Base-by-base conservation (phyloP, 2,113 vertebrate species). In the Cephalophus harveyi region DNA sequence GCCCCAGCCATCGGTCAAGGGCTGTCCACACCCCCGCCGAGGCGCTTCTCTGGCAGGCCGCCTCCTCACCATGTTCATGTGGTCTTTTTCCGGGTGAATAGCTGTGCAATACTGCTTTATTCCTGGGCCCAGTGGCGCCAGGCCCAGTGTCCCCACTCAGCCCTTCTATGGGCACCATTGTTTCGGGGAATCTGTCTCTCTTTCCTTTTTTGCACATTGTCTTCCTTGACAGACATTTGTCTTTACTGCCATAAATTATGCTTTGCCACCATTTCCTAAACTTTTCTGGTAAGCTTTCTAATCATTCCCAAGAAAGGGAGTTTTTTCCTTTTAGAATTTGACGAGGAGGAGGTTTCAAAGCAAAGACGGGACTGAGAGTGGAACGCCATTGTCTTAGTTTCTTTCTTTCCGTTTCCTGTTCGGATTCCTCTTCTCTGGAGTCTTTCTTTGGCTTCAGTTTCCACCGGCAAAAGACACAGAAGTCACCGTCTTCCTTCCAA, bases 141-240 rank as follows among this genome's bases (percentile, higher is more conserved):
- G 60, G 60, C 60, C 64, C 19, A 1, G 59, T 0, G 28, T 15
- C 27, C 25, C 87, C 7, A 4, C 27, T 46, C 9, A 14, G 40
- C 27, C n/a, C 57, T 28, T 2, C 16, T 3, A 0, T 0, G 2
- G 27, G 0, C 0, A 2, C 28, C 43, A 2, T 33, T 50, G n/a
- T 81, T 28, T 76, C 1, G 1, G 25, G 50, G 23, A 9, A 0
- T n/a, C 36, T 14, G 5, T 92, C 23, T 76, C 3, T 40, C 28
- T 55, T 10, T 8, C 33, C n/a, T 48, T 28, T 40, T 27, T 8
- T 23, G 17, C 2, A 10, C 12, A 25, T 59, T 91, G 87, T 95
- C 46, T 62, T 78, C 43, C 89, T 55, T n/a, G 86, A 88, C 46
- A 50, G 43, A 36, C 33, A 16, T 86, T 81, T 16, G 43, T 91